Base-by-base conservation (phyloP, 2,113 vertebrate species). In the Strigops habroptila region DNA sequence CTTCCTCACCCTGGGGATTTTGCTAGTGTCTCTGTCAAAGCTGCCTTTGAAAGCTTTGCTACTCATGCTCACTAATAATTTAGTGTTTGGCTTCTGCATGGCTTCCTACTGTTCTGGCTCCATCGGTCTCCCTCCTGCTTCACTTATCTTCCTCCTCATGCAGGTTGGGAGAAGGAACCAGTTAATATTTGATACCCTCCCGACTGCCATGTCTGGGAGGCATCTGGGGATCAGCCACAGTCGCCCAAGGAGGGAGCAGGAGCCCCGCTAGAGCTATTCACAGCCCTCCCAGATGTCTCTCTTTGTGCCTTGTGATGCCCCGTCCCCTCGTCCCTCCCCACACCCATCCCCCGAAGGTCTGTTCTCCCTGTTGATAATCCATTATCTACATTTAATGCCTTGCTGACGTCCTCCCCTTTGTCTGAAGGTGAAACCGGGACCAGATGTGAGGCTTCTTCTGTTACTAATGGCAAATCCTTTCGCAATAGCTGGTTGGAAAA, bases 361-460 rank as follows among this genome's bases (percentile, higher is more conserved):
- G 82, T 85, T 86, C 83, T 88, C 90, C 69, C 82, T 76, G 74
- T 82, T 94, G 86, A 82, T 96, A 96, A 96, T 96, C 86, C 96
- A 93, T 96, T 95, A 93, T 87, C 92, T 93, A 86, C 92, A 93
- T 96, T 94, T 95, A 96, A 94, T 86, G 92, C 92, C 93, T 96
- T 27, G 21, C 67, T 80, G 83, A 89, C 12, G 21, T 93, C 77
- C 57, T 92, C n/a, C 49, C 41, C 31, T 96, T 92, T 93, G 95
- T 93, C 86, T 95, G 69, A 67, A 0, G 1, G 55, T 31, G 80
- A 93, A 96, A 90, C 80, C 71, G 52, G 0, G 25, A 89, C 80
- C 95, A 97, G 91, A 97, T 96, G 95, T 84, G 86, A 93, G 73
- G 80, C 70, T 90, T 64, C 93, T 97, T 93, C 88, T 93, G 81